A percentile compares a stretch with the other conserved stretches of the same genome.
These are phyloP conservation scores for Gymnoscopelus braueri DNA, from an alignment of 2,797 vertebrate genomes.

Conservation along the genomic window DNA sequence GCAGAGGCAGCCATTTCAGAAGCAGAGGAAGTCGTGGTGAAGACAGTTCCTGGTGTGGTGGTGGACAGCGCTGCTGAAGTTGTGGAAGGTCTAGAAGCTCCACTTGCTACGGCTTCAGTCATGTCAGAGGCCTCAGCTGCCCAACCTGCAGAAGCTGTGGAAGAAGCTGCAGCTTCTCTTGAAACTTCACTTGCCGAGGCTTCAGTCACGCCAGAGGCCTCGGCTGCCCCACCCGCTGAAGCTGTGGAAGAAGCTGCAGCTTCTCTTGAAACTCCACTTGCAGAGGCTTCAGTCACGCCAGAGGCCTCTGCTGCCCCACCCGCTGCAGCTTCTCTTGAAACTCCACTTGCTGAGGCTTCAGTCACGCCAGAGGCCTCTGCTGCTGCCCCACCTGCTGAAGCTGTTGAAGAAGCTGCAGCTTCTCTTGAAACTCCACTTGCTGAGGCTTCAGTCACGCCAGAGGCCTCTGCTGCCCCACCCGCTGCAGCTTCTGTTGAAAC, in stretches of 20 bases:
- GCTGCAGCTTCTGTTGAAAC: not conserved
- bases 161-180: conserved; percentile 21
- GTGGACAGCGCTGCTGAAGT: conserved; percentile 14
- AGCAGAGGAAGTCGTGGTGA: not conserved
- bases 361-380: too few species aligned
- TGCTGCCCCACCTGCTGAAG: too few species aligned
- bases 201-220: conserved; percentile 1
- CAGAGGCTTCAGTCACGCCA: not conserved
- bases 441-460: not conserved
- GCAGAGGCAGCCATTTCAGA: not conserved
- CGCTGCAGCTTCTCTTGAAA: not conserved
- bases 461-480: not conserved
- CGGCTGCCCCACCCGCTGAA: not conserved
- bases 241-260: not conserved
- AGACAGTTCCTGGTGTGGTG: not conserved
- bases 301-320: not conserved
- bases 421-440: not conserved
- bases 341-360: too few species aligned
- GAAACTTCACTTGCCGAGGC: conserved; percentile 2
- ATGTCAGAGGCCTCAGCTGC: conserved; percentile 2
- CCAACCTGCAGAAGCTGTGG: conserved; percentile 3
- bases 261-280: not conserved
- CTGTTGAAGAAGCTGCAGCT: too few species aligned
- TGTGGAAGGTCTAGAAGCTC: not conserved
- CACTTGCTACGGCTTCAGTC: conserved; percentile 14